Evolutionary conservation across 2,113 vertebrate species (phyloP).

Genomic region (Thryonomys swinderianus): DNA sequence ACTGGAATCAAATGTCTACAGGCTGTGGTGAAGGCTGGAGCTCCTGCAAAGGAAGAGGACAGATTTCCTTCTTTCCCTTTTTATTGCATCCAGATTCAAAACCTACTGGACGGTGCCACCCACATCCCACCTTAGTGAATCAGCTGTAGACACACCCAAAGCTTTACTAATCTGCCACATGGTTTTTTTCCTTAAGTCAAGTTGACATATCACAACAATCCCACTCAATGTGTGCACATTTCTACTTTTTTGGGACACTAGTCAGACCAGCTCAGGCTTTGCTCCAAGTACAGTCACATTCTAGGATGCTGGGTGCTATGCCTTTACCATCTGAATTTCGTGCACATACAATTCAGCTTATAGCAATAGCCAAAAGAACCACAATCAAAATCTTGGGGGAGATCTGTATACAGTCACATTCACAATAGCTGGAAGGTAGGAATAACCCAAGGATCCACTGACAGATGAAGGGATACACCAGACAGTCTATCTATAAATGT

Average conservation of each 20-base stretch:
- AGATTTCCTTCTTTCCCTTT: no score
- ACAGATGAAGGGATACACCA: neutral
- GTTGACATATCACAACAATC: no score
- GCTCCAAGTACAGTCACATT: slow-evolving; percentile 16
- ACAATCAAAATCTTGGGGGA: neutral
- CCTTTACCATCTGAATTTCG: neutral
- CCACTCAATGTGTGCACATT: neutral
- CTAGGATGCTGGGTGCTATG: neutral
- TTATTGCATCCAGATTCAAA: no score
- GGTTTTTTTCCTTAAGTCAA: no score
- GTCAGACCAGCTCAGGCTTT: neutral
- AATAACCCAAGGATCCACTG: neutral
- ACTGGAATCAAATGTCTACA: no score
- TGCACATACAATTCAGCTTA: neutral
- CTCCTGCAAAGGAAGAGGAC: no score
- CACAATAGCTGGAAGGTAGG: neutral
- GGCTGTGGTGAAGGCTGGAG: no score
- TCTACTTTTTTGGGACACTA: neutral
- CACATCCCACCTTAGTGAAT: no score
- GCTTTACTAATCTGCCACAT: no score
- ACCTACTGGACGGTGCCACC: no score
- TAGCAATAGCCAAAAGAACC: neutral
- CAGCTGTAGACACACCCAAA: no score
- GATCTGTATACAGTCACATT: neutral
- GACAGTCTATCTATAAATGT: no score